A percentile compares a stretch with the other conserved stretches of the same genome.
phyloP scores from a whole-genome alignment of 2,888 invertebrate species.

The Phyllotreta striolata region DNA sequence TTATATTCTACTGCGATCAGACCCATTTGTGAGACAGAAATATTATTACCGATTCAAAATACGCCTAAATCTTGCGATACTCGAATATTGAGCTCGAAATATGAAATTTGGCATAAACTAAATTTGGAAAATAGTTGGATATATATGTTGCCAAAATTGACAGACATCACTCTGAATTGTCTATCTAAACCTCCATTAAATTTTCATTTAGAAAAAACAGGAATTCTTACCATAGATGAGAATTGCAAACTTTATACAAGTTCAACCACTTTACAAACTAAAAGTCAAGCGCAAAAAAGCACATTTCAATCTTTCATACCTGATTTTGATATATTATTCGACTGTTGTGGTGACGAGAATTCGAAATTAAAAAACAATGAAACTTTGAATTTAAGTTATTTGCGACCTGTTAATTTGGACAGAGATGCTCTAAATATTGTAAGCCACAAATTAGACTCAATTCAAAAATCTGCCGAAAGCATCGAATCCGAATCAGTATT shows the following conservation, averaged over 20 bases:
- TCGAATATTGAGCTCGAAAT: neutral
- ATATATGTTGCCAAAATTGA: slow-evolving; percentile 20
- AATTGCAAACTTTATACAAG: slow-evolving; percentile 30
- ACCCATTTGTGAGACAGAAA: slow-evolving; percentile 33
- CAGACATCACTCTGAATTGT: slow-evolving; percentile 20
- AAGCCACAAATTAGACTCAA: neutral
- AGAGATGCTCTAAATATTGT: slow-evolving; percentile 7
- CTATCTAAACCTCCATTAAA: neutral
- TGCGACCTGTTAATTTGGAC: slow-evolving; percentile 9
- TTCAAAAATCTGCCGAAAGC: slow-evolving; percentile 9
- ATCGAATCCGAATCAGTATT: slow-evolving; percentile 4
- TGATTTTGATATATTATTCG: neutral
- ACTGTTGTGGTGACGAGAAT: slow-evolving; percentile 3
- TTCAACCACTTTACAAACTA: slow-evolving; percentile 10
- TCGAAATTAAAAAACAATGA: slow-evolving; percentile 1
- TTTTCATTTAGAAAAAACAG: slow-evolving; percentile 17
- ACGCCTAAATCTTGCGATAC: slow-evolving; percentile 21
- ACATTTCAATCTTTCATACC: slow-evolving; percentile 3
- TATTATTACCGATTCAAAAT: neutral
- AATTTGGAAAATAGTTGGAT: slow-evolving; percentile 21
- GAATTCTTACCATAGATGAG: slow-evolving; percentile 14
- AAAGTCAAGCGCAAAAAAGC: neutral
- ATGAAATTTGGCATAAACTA: slow-evolving; percentile 30
- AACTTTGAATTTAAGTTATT: neutral
- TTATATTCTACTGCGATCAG: slow-evolving; percentile 19